Evolutionary conservation across 1,140 invertebrate species (phyloP), one percentile per base, ranked within the genome.

Genomic region (Drosophila orosa): DNA sequence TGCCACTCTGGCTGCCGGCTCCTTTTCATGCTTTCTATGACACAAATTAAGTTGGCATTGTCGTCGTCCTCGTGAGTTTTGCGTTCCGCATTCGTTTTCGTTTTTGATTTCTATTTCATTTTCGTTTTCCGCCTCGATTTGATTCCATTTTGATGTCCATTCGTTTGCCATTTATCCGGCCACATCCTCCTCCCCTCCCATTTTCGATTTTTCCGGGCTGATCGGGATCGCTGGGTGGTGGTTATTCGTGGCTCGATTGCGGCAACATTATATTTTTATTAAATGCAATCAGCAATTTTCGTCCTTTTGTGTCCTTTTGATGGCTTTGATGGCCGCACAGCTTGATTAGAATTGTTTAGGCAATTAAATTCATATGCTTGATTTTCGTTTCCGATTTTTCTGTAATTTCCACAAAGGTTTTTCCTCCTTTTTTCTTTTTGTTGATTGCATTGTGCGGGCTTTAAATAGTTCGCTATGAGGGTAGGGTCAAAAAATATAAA

Each of bases 41-140:
- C 79, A 83, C 66, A 89, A 89, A 89, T 89, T 89, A 89, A 80
- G 84, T 89, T 84, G 52, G 66, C 74, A 89, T 89, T 89, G 84
- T 84, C 50, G 75, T 61, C 50, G 78, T 65, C 73, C 22, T 47
- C 15, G 59, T 61, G 48, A 75, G 63, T 69, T 77, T 65, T 78
- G 54, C 74, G 67, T 71, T 78, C 59, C 75, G 69, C 72, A 75
- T 80, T 80, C 59, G 57, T 83, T 71, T 68, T 69, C 37, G 45
- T 27, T 48, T 29, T 47, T 24, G 24, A n/a, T 24, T 24, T 48
- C 24, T 47, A 27, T 47, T 47, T 47, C 45, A 17, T 19, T 31
- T 50, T 31, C 48, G 17, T 79, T 74, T 68, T 71, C 42, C 25
- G 52, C 40, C 47, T 78, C 67, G 62, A 77, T 69, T 77, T 65